These are phyloP conservation scores for Pectinophora gossypiella DNA, from an alignment of 1,140 invertebrate species.

Conservation along the genomic window DNA sequence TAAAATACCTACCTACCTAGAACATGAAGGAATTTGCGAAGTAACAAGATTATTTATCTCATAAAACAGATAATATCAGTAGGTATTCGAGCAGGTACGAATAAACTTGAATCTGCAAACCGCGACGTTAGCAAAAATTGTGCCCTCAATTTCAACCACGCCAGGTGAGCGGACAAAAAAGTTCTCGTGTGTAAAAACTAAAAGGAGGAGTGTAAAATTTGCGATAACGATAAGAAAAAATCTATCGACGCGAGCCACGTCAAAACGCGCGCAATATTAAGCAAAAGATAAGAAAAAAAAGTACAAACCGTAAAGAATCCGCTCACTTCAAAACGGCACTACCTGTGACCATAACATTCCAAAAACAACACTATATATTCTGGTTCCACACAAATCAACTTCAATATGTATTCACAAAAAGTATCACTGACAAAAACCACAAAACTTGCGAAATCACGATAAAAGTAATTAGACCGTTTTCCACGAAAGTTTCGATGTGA, in stretches of 20 bases:
- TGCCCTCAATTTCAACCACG: too few species aligned
- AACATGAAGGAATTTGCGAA: too few species aligned
- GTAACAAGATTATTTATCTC: too few species aligned
- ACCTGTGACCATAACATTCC: slow-evolving; percentile 47
- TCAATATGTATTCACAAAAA: background rate
- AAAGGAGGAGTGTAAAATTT: background rate
- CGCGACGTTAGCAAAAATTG: too few species aligned
- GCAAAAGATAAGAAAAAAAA: slow-evolving; percentile 38
- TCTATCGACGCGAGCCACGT: background rate
- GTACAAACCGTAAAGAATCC: slow-evolving; percentile 52
- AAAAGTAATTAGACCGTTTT: slow-evolving; percentile 46
- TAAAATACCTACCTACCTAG: too few species aligned
- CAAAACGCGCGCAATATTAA: background rate
- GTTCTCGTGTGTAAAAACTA: background rate
- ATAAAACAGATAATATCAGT: too few species aligned
- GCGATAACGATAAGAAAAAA: slow-evolving; percentile 14
- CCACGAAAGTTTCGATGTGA: slow-evolving; percentile 59
- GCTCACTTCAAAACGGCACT: slow-evolving; percentile 31
- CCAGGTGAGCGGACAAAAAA: too few species aligned
- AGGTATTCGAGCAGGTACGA: too few species aligned
- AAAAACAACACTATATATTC: slow-evolving; percentile 36
- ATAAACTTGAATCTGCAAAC: too few species aligned
- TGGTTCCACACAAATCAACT: background rate
- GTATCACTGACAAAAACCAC: background rate
- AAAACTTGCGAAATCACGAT: slow-evolving; percentile 35